Base-by-base conservation (phyloP, 1,140 invertebrate species). In the Drosophila parvula region DNA sequence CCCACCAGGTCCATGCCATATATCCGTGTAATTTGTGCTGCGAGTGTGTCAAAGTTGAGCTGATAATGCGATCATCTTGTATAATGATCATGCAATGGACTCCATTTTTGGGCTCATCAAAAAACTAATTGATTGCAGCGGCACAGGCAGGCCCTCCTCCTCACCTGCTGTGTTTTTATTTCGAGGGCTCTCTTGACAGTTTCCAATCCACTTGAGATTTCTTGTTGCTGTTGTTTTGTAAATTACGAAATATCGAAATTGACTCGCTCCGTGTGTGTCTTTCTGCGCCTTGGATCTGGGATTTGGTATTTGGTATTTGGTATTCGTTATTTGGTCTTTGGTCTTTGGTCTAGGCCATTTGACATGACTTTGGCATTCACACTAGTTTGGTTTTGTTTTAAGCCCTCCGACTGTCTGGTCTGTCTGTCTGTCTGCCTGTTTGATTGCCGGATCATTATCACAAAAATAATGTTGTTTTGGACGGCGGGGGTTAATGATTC, bases 381-480 rank as follows among this genome's bases (percentile, higher is more conserved):
- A 84, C 56, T 27, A 61, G 62, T 18, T 62, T 58, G 40, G 44
- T 16, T 41, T 58, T 70, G 61, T 78, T 44, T 78, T 78, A 50
- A 57, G 73, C 57, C 18, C 61, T 55, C 56, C 44, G 51, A 80
- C 47, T 16, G 14, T 80, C 14, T n/a, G 27, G n/a, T 58, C 55
- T 50, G 30, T 80, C 14, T n/a, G 27, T 56, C 40, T 41, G n/a
- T 55, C 16, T 53, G 16, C 55, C 56, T 50, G 47, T 85, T 73
- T 88, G 75, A 86, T 88, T 88, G 62, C 65, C 60, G 63, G 82
- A 85, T 86, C 82, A 85, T 85, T 85, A 85, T 85, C 79, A 75
- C 51, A 58, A 70, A 53, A 85, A 69, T 73, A 61, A 85, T 78
- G 74, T 67, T 78, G 53, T 65, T 68, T 22, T 40, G 7, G 45